Evolutionary conservation across 2,797 vertebrate genomes (phyloP), one percentile per base, ranked within the genome.

Genomic region (Lutjanus campechanus): DNA sequence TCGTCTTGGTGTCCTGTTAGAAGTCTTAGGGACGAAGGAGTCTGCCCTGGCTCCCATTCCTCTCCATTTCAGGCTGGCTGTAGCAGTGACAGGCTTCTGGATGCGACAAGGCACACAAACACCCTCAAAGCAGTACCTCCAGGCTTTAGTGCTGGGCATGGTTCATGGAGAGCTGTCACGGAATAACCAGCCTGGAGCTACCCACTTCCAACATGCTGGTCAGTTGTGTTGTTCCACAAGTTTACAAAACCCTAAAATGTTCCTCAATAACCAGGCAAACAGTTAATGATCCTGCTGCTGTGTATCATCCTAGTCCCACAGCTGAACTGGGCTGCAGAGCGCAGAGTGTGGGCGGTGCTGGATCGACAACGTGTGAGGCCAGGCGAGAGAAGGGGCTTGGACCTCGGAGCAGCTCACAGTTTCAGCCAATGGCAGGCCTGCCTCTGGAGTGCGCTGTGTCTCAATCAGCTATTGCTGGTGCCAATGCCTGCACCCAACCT

Each of bases 361-460:
- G 80, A 91, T 63, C 81, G 68, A 11, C 88, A 91, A 2, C 93
- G 96, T 7, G 65, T 88, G 44, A 93, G 79, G 78, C 69, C 87
- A 1, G 76, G 84, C 25, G 87, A 94, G 22, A 92, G 93, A 72
- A 83, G 82, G 1, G 90, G 87, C 12, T 68, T 97, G 43, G 95
- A 98, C 59, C 29, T 97, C 49, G 95, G 94, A 44, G 92, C 90
- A 16, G 95, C 96, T 69, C 98, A 99, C 78, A 51, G 92, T 85
- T 95, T 97, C 83, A 97, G 97, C 93, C 98, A 99, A 81, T 99
- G 98, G 98, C 97, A 99, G 88, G 96, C 97, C 88, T 99, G 97
- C 83, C 92, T 99, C 80, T 97, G 96, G 95, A 96, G 95, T 77
- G 94, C 93, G n/a, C 53, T 97, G 69, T 95, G 95, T 82, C 96